A percentile compares a stretch with the other conserved stretches of the same genome.
Evolutionary conservation across 2,888 invertebrate genomes (phyloP).

Genomic region (Blastobasis lacticolella): DNA sequence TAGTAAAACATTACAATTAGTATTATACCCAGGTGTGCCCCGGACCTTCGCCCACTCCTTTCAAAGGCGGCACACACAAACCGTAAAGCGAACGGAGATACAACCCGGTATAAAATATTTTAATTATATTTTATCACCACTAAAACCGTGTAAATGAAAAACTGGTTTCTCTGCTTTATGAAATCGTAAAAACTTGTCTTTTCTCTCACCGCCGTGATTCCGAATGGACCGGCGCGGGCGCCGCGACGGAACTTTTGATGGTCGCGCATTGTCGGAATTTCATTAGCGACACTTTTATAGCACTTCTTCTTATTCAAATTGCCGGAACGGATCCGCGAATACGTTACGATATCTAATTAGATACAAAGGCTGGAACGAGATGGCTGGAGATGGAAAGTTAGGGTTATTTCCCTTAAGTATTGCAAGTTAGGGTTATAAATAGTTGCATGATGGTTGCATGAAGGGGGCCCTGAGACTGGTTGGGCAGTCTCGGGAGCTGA

Average conservation of each 20-base stretch:
- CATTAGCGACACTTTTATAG: constrained; percentile 42
- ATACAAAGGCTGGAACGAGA: too few species aligned
- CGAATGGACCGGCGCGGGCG: constrained; percentile 17
- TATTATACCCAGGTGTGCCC: constrained; percentile 22
- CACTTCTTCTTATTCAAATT: constrained; percentile 12
- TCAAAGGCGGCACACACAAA: constrained; percentile 40
- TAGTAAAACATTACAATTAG: background rate
- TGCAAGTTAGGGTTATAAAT: too few species aligned
- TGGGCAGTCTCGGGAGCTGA: too few species aligned
- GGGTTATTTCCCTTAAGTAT: too few species aligned
- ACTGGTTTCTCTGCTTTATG: constrained; percentile 66
- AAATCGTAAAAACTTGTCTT: constrained; percentile 72
- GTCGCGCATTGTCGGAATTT: constrained; percentile 60
- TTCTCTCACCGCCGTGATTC: constrained; percentile 33
- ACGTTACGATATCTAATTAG: too few species aligned
- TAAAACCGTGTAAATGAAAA: constrained; percentile 74
- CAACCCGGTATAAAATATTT: constrained; percentile 67
- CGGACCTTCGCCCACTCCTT: constrained; percentile 38
- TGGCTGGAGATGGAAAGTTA: too few species aligned
- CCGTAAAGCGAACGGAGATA: constrained; percentile 63
- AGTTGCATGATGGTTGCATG: too few species aligned
- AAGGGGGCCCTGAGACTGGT: too few species aligned
- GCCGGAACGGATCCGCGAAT: too few species aligned
- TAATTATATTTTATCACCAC: constrained; percentile 73
- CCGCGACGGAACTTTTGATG: constrained; percentile 46